phyloP scores from a whole-genome alignment of 2,797 vertebrate genomes.

The Premnoplex brunnescens region DNA sequence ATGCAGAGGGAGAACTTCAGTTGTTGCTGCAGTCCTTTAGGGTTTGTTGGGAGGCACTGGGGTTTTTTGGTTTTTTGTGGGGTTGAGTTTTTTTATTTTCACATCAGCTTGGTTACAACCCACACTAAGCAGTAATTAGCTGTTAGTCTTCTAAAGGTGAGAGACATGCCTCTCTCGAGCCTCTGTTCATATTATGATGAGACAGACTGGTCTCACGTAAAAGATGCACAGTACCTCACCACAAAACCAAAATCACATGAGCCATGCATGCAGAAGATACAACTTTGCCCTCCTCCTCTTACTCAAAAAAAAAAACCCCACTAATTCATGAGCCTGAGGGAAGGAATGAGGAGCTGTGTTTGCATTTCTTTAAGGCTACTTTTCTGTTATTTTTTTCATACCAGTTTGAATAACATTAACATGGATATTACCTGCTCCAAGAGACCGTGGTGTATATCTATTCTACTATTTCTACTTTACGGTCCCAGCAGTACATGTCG shows the following conservation, averaged over 20 bases:
- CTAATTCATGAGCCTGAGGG: neutral
- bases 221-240: neutral
- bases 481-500: neutral
- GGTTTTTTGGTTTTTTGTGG: neutral
- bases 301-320: neutral
- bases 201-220: rapidly evolving
- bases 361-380: neutral
- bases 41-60: neutral
- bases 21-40: neutral
- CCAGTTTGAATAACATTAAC: neutral
- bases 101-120: neutral
- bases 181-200: rapidly evolving
- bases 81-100: neutral
- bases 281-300: neutral
- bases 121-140: neutral
- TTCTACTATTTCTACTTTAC: neutral
- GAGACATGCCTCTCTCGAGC: neutral
- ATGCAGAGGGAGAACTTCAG: neutral
- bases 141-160: neutral
- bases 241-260: neutral
- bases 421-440: neutral
- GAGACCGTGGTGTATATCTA: neutral
- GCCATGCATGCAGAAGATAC: neutral
- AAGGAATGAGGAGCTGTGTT: neutral
- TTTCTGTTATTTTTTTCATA: neutral